phyloP scores from a whole-genome alignment of 2,888 invertebrate genomes.

The Catocala sponsa region DNA sequence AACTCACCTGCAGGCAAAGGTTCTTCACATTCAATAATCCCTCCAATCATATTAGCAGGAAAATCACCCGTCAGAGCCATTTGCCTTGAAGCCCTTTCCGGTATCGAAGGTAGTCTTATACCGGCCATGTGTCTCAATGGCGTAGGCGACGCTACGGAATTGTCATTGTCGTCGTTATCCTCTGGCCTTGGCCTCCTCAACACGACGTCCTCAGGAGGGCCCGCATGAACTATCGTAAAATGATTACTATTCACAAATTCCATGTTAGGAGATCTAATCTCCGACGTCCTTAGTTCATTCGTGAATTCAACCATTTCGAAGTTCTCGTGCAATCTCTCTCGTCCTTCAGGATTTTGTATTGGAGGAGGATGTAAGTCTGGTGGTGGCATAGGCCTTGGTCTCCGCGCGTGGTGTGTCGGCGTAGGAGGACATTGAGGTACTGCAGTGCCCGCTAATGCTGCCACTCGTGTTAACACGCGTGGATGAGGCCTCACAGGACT shows the following conservation, averaged over 20 bases:
- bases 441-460: conserved; percentile 86
- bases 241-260: conserved; percentile 88
- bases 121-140: conserved; percentile 91
- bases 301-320: conserved; percentile 85
- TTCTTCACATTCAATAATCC: conserved; percentile 91
- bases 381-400: conserved; percentile 88
- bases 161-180: conserved; percentile 81
- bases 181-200: conserved; percentile 80
- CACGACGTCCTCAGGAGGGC: conserved; percentile 83
- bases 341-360: conserved; percentile 72
- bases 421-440: conserved; percentile 94
- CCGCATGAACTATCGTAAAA: conserved; percentile 85
- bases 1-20: conserved; percentile 94
- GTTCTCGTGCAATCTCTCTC: conserved; percentile 66
- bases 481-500: conserved; percentile 89
- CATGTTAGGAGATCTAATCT: conserved; percentile 85
- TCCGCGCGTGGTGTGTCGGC: conserved; percentile 94
- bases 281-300: conserved; percentile 82
- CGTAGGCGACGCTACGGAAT: conserved; percentile 86
- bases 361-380: conserved; percentile 87
- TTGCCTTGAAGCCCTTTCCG: conserved; percentile 90
- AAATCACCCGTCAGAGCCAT: conserved; percentile 87
- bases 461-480: conserved; percentile 88
- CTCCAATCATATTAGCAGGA: conserved; percentile 85
- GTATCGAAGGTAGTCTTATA: conserved; percentile 93